Evolutionary conservation across 1,140 invertebrate species (phyloP).

Genomic region (Tetranychus cinnabarinus): DNA sequence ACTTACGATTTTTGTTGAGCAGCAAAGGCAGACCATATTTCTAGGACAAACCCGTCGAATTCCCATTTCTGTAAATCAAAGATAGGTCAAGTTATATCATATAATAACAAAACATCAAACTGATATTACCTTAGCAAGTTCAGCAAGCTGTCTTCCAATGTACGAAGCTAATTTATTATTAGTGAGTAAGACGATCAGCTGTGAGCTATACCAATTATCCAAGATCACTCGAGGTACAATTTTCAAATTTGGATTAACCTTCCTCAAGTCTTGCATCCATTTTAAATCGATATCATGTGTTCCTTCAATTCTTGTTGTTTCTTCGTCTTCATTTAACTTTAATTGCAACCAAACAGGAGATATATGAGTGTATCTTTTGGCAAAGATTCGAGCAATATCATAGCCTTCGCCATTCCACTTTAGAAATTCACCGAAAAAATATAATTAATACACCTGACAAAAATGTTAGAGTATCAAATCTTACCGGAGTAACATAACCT

Average conservation of each 20-base stretch:
- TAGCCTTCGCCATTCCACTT: slow-evolving; percentile 90
- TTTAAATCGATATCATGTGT: slow-evolving; percentile 41
- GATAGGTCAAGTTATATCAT: background rate
- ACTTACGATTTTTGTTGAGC: slow-evolving; percentile 33
- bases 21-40: slow-evolving; percentile 51
- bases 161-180: background rate
- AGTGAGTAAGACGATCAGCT: slow-evolving; percentile 8
- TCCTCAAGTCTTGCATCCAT: slow-evolving; percentile 48
- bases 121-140: slow-evolving; percentile 12
- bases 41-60: slow-evolving; percentile 65
- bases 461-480: slow-evolving; percentile 15
- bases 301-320: slow-evolving; percentile 23
- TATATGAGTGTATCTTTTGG: slow-evolving; percentile 62
- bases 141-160: slow-evolving; percentile 9
- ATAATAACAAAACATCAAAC: background rate
- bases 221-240: slow-evolving; percentile 54
- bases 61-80: slow-evolving; percentile 25
- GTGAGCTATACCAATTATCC: slow-evolving; percentile 42
- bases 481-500: slow-evolving; percentile 73
- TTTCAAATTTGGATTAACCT: slow-evolving; percentile 17
- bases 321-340: slow-evolving; percentile 28
- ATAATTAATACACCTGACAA: background rate
- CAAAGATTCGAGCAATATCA: slow-evolving; percentile 70
- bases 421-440: background rate
- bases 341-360: slow-evolving; percentile 87